Conservation (phyloP, 2,888 invertebrate species). For the Baccha elongata region DNA sequence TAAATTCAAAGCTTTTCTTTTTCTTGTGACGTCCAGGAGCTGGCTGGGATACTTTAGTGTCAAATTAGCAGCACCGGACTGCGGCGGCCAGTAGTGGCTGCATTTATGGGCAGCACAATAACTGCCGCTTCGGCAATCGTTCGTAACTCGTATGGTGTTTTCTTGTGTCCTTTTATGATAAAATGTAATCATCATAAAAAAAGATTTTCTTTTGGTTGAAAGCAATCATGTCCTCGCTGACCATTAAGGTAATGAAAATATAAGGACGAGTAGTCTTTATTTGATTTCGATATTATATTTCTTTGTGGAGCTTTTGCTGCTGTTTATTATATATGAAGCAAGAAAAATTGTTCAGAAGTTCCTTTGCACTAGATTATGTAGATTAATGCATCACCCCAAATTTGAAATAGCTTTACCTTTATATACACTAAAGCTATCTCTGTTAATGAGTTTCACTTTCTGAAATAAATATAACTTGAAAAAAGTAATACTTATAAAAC, state of each 20-base stretch:
- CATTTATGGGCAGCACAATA: constrained; percentile 66
- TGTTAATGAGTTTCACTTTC: constrained; percentile 53
- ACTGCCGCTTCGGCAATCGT: constrained; percentile 65
- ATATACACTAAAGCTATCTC: constrained; percentile 9
- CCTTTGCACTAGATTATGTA: constrained; percentile 45
- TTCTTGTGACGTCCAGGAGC: constrained; percentile 35
- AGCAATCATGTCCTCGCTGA: constrained; percentile 58
- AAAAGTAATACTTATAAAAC: constrained; percentile 30
- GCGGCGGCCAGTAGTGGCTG: constrained; percentile 22
- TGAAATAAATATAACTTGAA: constrained; percentile 15
- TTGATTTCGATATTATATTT: constrained; percentile 62
- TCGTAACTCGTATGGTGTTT: constrained; percentile 52
- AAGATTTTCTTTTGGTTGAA: constrained; percentile 70
- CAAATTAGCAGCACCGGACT: neutral
- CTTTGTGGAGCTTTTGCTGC: neutral
- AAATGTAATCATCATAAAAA: constrained; percentile 79
- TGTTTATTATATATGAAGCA: neutral
- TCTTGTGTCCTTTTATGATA: constrained; percentile 75
- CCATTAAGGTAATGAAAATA: constrained; percentile 66
- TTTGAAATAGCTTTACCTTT: neutral
- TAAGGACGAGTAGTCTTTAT: constrained; percentile 55
- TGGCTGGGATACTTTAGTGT: constrained; percentile 14
- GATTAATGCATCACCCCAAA: constrained; percentile 25
- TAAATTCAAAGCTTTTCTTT: constrained; percentile 68
- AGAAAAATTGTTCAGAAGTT: constrained; percentile 21